Evolutionary conservation across 1,140 invertebrate species (phyloP).

Genomic region (Marisa cornuarietis): DNA sequence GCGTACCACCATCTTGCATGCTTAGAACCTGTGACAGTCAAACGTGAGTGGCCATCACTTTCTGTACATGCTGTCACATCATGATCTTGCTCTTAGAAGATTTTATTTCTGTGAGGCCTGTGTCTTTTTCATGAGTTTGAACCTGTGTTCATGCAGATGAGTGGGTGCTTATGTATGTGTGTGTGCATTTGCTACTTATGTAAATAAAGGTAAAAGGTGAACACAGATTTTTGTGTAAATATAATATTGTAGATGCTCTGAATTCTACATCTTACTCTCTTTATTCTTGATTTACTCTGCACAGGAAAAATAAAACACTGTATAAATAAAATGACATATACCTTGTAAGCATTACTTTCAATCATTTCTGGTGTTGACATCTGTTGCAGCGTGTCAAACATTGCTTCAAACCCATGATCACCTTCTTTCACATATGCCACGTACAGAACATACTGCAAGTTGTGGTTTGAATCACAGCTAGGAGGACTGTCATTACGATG

Average conservation of each 20-base stretch:
- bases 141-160: not conserved
- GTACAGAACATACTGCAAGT: conserved; percentile 6
- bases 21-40: not conserved
- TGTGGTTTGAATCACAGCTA: not conserved
- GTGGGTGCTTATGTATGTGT: not conserved
- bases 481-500: not conserved
- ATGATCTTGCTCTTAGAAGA: no score
- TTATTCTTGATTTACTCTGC: not conserved
- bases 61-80: no score
- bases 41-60: not conserved
- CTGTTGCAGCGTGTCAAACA: conserved; percentile 1
- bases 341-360: conserved; percentile 2
- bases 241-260: no score
- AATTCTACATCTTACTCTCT: not conserved
- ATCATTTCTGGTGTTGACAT: not conserved
- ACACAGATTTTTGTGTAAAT: no score
- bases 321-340: not conserved
- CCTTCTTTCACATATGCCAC: not conserved
- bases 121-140: no score
- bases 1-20: not conserved
- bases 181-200: not conserved
- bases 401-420: not conserved
- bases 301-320: not conserved
- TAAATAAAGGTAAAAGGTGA: no score
- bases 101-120: no score